phyloP scores from a whole-genome alignment of 2,888 invertebrate species.

The Cosmopolites sordidus region DNA sequence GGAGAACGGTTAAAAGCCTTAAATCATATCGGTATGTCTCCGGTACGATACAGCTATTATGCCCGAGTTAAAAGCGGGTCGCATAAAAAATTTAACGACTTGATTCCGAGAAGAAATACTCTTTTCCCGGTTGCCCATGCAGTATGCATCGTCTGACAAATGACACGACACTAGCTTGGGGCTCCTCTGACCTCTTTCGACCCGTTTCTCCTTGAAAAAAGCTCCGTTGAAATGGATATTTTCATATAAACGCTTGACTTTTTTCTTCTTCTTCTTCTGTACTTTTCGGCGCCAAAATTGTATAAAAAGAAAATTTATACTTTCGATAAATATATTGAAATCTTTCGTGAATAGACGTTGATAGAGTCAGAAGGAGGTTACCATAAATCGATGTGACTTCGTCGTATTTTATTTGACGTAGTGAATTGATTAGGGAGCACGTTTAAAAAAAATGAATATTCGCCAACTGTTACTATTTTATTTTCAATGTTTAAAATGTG shows the following conservation, averaged over 20 bases:
- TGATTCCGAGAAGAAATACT: slow-evolving; percentile 16
- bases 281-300: too few species aligned
- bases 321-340: too few species aligned
- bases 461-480: too few species aligned
- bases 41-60: slow-evolving; percentile 10
- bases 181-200: slow-evolving; percentile 16
- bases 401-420: too few species aligned
- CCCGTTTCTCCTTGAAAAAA: slow-evolving; percentile 12
- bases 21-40: slow-evolving; percentile 3
- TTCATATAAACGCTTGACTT: slow-evolving; percentile 2
- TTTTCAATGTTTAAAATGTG: too few species aligned
- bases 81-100: slow-evolving; percentile 21
- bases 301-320: too few species aligned
- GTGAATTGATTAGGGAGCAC: too few species aligned
- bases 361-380: too few species aligned
- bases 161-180: slow-evolving; percentile 18
- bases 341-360: too few species aligned
- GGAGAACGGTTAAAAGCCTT: neutral
- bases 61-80: slow-evolving; percentile 11
- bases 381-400: too few species aligned
- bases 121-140: slow-evolving; percentile 13
- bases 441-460: too few species aligned
- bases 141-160: slow-evolving; percentile 19
- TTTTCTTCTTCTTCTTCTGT: too few species aligned
- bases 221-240: slow-evolving; percentile 14